Evolutionary conservation across 2,113 vertebrate genomes (phyloP), one percentile per base, ranked within the genome.

Genomic region (Pantherophis guttatus): DNA sequence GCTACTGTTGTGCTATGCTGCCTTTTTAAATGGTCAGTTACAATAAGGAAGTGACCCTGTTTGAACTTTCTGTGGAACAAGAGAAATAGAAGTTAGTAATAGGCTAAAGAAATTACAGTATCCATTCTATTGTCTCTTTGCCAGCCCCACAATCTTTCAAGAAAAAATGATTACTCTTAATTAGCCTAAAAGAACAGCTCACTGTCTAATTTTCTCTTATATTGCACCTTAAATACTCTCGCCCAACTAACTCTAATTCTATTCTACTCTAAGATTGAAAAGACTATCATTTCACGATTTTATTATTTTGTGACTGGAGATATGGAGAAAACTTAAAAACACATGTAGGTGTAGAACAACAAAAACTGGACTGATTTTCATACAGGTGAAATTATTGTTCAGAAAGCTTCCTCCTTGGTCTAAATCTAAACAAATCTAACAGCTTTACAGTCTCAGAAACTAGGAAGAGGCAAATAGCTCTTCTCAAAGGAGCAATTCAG

Each of bases 61-160:
- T 90, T 96, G 96, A 97, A 96, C 94, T 87, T 95, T 3, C 5
- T 0, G 89, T 24, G 50, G 93, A 96, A 91, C 75, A 86, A 89
- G 55, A 55, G 88, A 93, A 95, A 96, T 1, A 93, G 92, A 21
- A 3, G 1, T 94, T 92, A 94, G 10, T 13, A 95, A 97, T 93
- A 93, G 17, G 94, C 90, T 94, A 86, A 94, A 95, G 94, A 96
- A 97, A 96, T 65, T 81, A 81, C 75, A 53, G 57, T 81, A 75
- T 3, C 94, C 94, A 94, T 93, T 58, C 85, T 55, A 95, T 93
- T 95, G 94, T 95, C 86, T 93, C 92, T 93, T 95, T 96, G 75
- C 75, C 75, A 44, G 12, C 92, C 90, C 33, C 50, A 53, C 24
- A 44, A 26, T 94, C 94, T 87, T 87, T 86, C 75, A 94, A 88